Evolutionary conservation across 2,797 vertebrate genomes (phyloP), one percentile per base, ranked within the genome.

Genomic region (Schizopygopsis malacanthus): DNA sequence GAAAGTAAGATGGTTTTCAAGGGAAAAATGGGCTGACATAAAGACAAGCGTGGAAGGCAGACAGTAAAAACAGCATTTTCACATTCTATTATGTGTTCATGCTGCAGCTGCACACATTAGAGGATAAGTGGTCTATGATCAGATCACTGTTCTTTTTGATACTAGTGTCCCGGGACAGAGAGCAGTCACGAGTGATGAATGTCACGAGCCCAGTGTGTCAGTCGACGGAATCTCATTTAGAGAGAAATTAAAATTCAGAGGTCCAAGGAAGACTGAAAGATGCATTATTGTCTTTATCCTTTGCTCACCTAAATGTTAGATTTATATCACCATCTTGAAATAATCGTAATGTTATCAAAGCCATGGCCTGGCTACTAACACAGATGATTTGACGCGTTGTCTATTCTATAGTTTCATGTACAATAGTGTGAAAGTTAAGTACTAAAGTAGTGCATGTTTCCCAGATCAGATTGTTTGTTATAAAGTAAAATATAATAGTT

Each of bases 1-100:
- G 91, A 92, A 94, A 93, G 88, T 92, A 89, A 92, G 92, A 91
- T 91, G 90, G 81, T 89, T 93, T 87, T 78, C 50, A 78, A 91
- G 81, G 20, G 56, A 72, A 79, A 52, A 52, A 90, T 90, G 72
- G 80, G 70, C n/a, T 78, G 33, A 61, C 7, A 89, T 50, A 28
- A 82, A 82, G 45, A 52, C 86, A 87, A 16, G 22, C 28, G 82
- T 50, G 82, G 50, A 67, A 52, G 45, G 33, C 65, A 56, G 72
- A 88, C 18, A 85, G 13, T 80, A 61, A 83, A 88, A 87, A 59
- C 54, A 41, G 37, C n/a, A 73, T 47, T 41, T 67, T 37, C 13
- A 41, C 33, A 41, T 10, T 65, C 9, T 82, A 25, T 76, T 77
- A 52, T 41, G 77, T 81, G 63, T 50, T 77, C 28, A n/a, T 37